These are phyloP conservation scores for Cryptoprocta ferox DNA, from an alignment of 2,797 vertebrate species.

Conservation along the genomic window DNA sequence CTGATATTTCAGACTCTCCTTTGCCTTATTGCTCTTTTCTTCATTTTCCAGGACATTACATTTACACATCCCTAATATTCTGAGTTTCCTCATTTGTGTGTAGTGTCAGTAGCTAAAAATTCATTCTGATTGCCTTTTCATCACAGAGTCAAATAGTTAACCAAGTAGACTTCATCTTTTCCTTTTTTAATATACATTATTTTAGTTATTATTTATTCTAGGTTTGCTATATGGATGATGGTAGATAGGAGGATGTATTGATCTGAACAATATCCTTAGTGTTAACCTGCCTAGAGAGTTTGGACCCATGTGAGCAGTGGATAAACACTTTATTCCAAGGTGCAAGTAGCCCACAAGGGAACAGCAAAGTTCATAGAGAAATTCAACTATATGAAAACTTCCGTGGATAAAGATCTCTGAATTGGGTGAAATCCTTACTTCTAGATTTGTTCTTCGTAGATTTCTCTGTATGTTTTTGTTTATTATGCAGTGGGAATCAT, in stretches of 20 bases:
- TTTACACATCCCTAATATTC: neutral
- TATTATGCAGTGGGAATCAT: neutral
- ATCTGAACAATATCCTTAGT: neutral
- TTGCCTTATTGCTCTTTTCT: neutral
- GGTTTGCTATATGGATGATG: neutral
- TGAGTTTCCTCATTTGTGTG: neutral
- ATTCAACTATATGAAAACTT: neutral
- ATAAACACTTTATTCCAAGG: slow-evolving; percentile 4
- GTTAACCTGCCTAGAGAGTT: neutral
- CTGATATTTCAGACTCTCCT: neutral
- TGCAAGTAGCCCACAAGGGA: neutral
- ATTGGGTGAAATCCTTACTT: neutral
- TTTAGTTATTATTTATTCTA: neutral
- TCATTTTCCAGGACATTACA: neutral
- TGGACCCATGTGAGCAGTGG: neutral
- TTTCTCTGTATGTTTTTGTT: slow-evolving; percentile 1
- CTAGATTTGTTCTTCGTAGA: neutral
- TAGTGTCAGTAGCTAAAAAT: neutral
- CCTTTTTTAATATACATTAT: neutral
- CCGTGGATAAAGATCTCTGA: neutral
- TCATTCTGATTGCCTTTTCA: neutral
- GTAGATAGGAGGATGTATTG: neutral
- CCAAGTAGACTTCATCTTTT: neutral
- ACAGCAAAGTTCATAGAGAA: neutral
- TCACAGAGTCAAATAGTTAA: neutral